Percentiles rank a stretch among this genome's conserved stretches.
Conservation (phyloP, 1,140 invertebrate genomes). For the Charaxes varanes region DNA sequence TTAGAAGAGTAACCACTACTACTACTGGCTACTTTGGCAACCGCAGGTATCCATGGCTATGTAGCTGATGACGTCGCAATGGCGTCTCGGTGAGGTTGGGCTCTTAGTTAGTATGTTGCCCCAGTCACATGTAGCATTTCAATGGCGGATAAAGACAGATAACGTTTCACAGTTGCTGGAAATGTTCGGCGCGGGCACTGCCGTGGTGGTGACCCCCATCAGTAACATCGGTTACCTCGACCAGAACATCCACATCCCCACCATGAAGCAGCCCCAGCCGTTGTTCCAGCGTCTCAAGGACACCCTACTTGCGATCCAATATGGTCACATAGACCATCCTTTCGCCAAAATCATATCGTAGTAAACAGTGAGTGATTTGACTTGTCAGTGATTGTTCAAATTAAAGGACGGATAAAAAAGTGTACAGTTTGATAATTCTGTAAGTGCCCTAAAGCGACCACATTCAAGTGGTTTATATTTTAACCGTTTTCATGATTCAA, state of each 20-base stretch:
- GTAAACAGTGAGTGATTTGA: constrained; percentile 15
- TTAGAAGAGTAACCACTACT: too few relatives aligned
- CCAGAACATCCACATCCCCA: constrained; percentile 81
- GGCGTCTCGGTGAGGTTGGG: too few relatives aligned
- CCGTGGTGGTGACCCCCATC: constrained; percentile 93
- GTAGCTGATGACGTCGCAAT: too few relatives aligned
- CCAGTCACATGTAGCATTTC: too few relatives aligned
- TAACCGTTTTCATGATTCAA: too few relatives aligned
- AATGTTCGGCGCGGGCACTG: constrained; percentile 96
- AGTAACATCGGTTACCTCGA: constrained; percentile 85
- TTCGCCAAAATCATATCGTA: constrained; percentile 79
- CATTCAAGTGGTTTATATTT: too few relatives aligned
- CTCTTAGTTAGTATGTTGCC: too few relatives aligned
- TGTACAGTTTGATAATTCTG: neutral
- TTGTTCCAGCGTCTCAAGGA: constrained; percentile 82
- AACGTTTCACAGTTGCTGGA: constrained; percentile 92
- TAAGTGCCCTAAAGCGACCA: constrained; percentile 1
- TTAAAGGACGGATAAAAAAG: too few relatives aligned
- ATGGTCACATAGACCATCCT: constrained; percentile 87
- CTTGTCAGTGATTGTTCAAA: too few relatives aligned
- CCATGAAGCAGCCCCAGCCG: constrained; percentile 81
- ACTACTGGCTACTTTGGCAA: too few relatives aligned
- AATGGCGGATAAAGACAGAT: too few relatives aligned
- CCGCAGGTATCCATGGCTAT: too few relatives aligned
- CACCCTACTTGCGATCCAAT: constrained; percentile 88